Percentiles rank a stretch among this genome's conserved stretches.
Conservation (phyloP, 2,113 vertebrate genomes). For the Colius striatus region DNA sequence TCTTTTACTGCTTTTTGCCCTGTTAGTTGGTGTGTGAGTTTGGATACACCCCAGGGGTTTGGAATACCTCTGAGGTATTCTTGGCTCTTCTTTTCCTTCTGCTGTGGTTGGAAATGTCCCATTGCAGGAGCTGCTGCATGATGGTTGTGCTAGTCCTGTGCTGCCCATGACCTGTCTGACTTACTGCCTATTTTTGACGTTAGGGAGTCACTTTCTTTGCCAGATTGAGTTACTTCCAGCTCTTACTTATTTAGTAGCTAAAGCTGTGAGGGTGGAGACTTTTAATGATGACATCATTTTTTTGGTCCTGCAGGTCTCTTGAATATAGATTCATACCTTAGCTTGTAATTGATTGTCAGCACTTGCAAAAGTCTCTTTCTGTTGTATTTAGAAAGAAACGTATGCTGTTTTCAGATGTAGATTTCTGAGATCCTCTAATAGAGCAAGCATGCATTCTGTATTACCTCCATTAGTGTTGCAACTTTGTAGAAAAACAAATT, state of each 20-base stretch:
- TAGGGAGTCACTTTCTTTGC: neutral
- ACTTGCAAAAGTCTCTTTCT: neutral
- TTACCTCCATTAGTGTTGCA: slow-evolving; percentile 30
- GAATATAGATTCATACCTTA: neutral
- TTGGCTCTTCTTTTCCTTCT: neutral
- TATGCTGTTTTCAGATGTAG: neutral
- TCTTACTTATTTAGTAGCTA: neutral
- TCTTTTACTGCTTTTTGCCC: neutral
- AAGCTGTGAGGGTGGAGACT: neutral
- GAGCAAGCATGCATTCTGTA: neutral
- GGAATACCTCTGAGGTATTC: too few species aligned
- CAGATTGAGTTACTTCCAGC: neutral
- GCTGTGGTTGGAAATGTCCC: neutral
- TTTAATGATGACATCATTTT: neutral
- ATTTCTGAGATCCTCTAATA: neutral
- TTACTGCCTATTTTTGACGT: neutral
- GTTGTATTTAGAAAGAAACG: neutral
- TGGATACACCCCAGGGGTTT: neutral
- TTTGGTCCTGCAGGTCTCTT: neutral
- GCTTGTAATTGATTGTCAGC: neutral
- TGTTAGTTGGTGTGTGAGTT: neutral
- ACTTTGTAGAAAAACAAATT: slow-evolving; percentile 11
- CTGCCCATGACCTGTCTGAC: rapidly evolving
- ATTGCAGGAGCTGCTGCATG: neutral
- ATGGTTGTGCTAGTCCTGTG: rapidly evolving